phyloP scores from a whole-genome alignment of 2,113 vertebrate species.

The Tychaedon coryphoeus region DNA sequence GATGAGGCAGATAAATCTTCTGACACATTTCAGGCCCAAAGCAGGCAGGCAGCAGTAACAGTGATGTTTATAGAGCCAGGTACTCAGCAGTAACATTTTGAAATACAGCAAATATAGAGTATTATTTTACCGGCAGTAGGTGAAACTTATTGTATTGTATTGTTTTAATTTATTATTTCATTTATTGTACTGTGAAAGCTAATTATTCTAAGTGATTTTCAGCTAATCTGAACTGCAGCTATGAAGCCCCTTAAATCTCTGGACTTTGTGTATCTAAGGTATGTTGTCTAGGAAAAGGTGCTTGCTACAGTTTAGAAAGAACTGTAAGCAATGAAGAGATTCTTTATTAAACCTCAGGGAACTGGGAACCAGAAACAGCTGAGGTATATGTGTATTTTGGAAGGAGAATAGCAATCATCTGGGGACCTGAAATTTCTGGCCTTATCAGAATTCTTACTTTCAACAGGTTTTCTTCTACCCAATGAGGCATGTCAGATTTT shows the following conservation, averaged over 20 bases:
- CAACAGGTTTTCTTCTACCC: background rate
- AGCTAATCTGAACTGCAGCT: background rate
- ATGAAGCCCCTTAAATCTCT: background rate
- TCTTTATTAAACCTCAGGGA: background rate
- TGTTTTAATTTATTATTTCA: background rate
- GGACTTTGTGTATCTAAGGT: background rate
- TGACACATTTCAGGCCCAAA: background rate
- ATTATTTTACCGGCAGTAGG: background rate
- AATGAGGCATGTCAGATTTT: background rate
- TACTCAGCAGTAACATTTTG: background rate
- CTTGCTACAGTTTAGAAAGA: background rate
- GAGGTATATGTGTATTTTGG: background rate
- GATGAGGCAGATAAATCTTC: constrained; percentile 55
- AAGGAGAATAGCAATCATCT: background rate
- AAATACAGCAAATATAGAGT: constrained; percentile 12
- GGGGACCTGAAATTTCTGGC: background rate
- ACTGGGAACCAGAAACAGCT: background rate
- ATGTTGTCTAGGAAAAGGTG: background rate
- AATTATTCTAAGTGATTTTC: background rate
- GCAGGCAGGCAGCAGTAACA: constrained; percentile 6
- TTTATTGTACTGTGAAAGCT: background rate
- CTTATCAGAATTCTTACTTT: background rate
- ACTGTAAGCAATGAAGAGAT: background rate
- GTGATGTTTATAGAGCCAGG: constrained; percentile 12
- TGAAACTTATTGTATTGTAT: background rate